Percentiles rank a stretch among this genome's conserved stretches.
Conservation (phyloP, 2,888 invertebrate genomes). For the Abscondita cerata region DNA sequence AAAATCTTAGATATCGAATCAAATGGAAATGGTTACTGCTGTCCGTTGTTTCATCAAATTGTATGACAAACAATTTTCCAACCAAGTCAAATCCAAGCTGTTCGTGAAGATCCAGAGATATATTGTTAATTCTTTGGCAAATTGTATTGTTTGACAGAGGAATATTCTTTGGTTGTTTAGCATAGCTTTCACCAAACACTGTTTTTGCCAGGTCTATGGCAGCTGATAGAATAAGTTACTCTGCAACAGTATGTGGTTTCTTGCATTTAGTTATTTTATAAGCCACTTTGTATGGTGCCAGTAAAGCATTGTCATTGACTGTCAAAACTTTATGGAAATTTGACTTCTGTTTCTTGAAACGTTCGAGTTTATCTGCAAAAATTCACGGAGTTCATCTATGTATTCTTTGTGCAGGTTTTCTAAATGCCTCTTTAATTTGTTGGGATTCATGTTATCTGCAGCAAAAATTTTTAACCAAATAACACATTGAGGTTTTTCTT, state of each 20-base stretch:
- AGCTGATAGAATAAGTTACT: constrained; percentile 41
- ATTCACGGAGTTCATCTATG: constrained; percentile 16
- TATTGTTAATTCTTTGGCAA: constrained; percentile 35
- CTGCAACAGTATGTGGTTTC: constrained; percentile 42
- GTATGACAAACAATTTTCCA: constrained; percentile 22
- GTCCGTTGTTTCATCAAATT: constrained; percentile 20
- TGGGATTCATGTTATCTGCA: constrained; percentile 21
- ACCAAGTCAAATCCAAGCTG: no score
- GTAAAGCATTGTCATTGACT: constrained; percentile 20
- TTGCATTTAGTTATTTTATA: constrained; percentile 36
- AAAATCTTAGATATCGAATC: constrained; percentile 8
- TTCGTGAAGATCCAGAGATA: constrained; percentile 21
- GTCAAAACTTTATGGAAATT: constrained; percentile 1
- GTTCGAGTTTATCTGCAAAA: constrained; percentile 11
- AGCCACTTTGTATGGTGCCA: constrained; percentile 34
- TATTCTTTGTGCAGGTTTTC: constrained; percentile 13
- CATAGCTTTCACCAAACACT: constrained; percentile 39
- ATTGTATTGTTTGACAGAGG: constrained; percentile 39
- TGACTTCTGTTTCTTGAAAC: constrained; percentile 14
- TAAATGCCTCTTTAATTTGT: constrained; percentile 23
- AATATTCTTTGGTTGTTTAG: constrained; percentile 36
- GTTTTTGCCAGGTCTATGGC: constrained; percentile 42
- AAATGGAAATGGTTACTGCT: constrained; percentile 21
- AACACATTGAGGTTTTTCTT: background rate
- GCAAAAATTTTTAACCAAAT: constrained; percentile 22